Conservation (phyloP, 2,113 vertebrate species). For the Cryptomyrus ogoouensis region DNA sequence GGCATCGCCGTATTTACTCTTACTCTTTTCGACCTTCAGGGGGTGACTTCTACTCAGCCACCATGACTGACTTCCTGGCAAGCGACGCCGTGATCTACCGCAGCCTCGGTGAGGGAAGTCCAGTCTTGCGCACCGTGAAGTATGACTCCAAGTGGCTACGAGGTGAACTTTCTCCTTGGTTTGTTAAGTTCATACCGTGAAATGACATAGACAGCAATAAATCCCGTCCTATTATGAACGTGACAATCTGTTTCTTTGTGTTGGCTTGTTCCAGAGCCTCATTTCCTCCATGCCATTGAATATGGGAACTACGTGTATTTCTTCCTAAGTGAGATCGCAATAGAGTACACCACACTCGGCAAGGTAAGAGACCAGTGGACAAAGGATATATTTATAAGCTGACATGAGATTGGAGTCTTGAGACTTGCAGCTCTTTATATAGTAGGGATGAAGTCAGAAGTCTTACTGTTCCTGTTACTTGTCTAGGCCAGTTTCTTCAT, state of each 20-base stretch:
- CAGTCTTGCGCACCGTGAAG: constrained; percentile 75
- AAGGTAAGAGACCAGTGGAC: constrained; percentile 60
- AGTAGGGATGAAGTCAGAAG: background rate
- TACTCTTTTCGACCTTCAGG: constrained; percentile 45
- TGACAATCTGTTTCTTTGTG: background rate
- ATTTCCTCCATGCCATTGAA: constrained; percentile 78
- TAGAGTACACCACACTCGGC: constrained; percentile 76
- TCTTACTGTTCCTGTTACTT: constrained; percentile 1
- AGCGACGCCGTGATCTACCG: constrained; percentile 83
- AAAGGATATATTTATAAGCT: background rate
- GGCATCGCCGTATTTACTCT: background rate
- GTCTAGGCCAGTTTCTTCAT: background rate
- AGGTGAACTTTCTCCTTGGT: constrained; percentile 55
- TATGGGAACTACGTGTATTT: constrained; percentile 81
- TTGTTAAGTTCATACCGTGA: background rate
- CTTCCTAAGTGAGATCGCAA: constrained; percentile 84
- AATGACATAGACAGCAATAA: background rate
- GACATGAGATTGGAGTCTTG: background rate
- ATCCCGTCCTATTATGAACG: background rate
- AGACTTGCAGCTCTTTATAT: constrained; percentile 1
- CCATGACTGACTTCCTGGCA: constrained; percentile 80
- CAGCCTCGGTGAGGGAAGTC: constrained; percentile 67
- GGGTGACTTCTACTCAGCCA: constrained; percentile 81
- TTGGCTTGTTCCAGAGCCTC: constrained; percentile 67
- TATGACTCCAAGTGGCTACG: constrained; percentile 87